Evolutionary conservation across 2,888 invertebrate genomes (phyloP).

Genomic region (Hydroisotoma schaefferi): DNA sequence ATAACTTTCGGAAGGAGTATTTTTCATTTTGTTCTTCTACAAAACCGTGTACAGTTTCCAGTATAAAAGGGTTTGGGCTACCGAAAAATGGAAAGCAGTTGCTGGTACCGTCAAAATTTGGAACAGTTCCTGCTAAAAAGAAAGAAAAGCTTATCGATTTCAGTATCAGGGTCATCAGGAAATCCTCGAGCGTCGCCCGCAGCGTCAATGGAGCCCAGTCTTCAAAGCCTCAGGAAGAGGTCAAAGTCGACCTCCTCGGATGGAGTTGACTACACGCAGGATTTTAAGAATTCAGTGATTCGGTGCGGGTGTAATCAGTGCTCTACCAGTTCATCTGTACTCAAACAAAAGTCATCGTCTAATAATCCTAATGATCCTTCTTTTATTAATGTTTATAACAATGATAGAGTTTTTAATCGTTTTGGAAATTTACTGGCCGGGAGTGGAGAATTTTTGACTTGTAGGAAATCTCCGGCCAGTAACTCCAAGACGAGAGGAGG

Average conservation of each 20-base stretch:
- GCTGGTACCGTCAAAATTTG: slow-evolving; percentile 26
- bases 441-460: slow-evolving; percentile 14
- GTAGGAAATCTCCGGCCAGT: too few relatives aligned
- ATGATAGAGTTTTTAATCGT: slow-evolving; percentile 3
- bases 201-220: neutral
- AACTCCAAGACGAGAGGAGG: too few relatives aligned
- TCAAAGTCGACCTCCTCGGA: slow-evolving; percentile 12
- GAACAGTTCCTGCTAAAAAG: slow-evolving; percentile 3
- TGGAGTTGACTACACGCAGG: neutral
- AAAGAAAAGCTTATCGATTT: neutral
- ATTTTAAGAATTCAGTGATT: neutral
- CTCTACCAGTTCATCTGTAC: too few relatives aligned
- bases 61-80: too few relatives aligned
- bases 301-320: neutral
- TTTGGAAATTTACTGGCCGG: slow-evolving; percentile 11
- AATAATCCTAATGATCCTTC: slow-evolving; percentile 1
- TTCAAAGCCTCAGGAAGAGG: neutral
- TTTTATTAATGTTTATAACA: slow-evolving; percentile 10
- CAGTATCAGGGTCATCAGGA: neutral
- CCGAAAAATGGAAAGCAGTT: slow-evolving; percentile 27
- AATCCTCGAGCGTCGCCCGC: neutral
- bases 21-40: too few relatives aligned
- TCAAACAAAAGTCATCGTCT: too few relatives aligned
- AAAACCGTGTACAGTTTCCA: too few relatives aligned
- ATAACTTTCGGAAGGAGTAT: too few relatives aligned